Percentiles rank a stretch among this genome's conserved stretches.
Conservation (phyloP, 2,797 vertebrate genomes). For the Esox masquinongy region DNA sequence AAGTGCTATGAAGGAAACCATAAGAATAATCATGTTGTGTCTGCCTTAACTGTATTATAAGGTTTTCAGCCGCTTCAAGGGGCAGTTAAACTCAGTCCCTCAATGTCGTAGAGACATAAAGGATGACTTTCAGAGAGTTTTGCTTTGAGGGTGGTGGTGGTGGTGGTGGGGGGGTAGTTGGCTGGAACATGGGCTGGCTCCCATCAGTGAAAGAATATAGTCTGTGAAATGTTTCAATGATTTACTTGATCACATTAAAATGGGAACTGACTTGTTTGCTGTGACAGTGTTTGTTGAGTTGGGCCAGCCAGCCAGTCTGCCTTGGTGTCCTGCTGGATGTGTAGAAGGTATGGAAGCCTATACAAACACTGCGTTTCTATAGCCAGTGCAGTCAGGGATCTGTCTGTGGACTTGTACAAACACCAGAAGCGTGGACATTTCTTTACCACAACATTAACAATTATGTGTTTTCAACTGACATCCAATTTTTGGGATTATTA, state of each 20-base stretch:
- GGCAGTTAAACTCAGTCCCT: slow-evolving; percentile 59
- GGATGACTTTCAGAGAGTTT: slow-evolving; percentile 62
- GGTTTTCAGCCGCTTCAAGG: slow-evolving; percentile 64
- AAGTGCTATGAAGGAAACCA: slow-evolving; percentile 58
- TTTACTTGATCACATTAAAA: slow-evolving; percentile 75
- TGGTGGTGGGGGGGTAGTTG: slow-evolving; percentile 59
- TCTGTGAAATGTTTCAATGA: slow-evolving; percentile 67
- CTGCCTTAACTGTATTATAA: slow-evolving; percentile 69
- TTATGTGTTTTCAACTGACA: slow-evolving; percentile 47
- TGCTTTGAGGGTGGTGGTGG: slow-evolving; percentile 37
- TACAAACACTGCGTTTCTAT: slow-evolving; percentile 62
- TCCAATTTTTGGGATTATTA: slow-evolving; percentile 57
- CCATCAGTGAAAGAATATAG: slow-evolving; percentile 60
- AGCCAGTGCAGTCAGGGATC: slow-evolving; percentile 52
- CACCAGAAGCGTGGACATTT: slow-evolving; percentile 47
- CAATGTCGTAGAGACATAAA: slow-evolving; percentile 62
- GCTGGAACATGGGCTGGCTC: slow-evolving; percentile 54
- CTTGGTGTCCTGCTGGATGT: slow-evolving; percentile 64
- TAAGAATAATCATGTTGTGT: slow-evolving; percentile 69
- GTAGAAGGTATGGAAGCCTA: slow-evolving; percentile 61
- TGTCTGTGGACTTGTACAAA: slow-evolving; percentile 54
- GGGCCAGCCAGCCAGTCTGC: slow-evolving; percentile 68
- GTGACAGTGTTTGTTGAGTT: slow-evolving; percentile 75
- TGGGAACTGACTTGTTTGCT: slow-evolving; percentile 74
- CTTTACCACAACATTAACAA: slow-evolving; percentile 56